Evolutionary conservation across 2,113 vertebrate genomes (phyloP).

Genomic region (Megaleporinus macrocephalus): DNA sequence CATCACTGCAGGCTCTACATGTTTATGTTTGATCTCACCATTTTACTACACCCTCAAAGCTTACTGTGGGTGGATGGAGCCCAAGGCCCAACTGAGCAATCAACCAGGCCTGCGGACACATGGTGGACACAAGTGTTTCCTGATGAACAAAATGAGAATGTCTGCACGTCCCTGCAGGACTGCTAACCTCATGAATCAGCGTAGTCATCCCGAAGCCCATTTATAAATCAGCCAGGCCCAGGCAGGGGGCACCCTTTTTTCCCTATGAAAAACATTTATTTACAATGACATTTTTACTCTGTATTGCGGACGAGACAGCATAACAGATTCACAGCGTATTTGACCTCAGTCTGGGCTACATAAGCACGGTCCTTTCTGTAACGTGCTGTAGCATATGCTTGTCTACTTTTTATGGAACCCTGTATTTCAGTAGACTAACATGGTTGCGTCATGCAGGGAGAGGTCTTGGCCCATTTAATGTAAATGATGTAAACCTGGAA

Average conservation of each 20-base stretch:
- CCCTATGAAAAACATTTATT: slow-evolving; percentile 55
- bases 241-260: slow-evolving; percentile 70
- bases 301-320: slow-evolving; percentile 37
- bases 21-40: slow-evolving; percentile 39
- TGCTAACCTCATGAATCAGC: slow-evolving; percentile 35
- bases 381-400: slow-evolving; percentile 26
- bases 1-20: slow-evolving; percentile 37
- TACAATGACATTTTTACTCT: slow-evolving; percentile 51
- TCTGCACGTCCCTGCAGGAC: slow-evolving; percentile 36
- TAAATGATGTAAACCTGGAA: slow-evolving; percentile 23
- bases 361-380: slow-evolving; percentile 51
- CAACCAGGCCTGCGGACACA: slow-evolving; percentile 45
- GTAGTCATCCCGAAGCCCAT: slow-evolving; percentile 33
- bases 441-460: background rate
- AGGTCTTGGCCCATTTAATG: slow-evolving; percentile 27
- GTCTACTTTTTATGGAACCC: slow-evolving; percentile 7
- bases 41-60: slow-evolving; percentile 44
- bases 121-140: slow-evolving; percentile 67
- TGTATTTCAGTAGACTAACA: slow-evolving; percentile 6
- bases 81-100: slow-evolving; percentile 50
- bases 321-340: slow-evolving; percentile 60
- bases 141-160: slow-evolving; percentile 56
- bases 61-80: slow-evolving; percentile 20
- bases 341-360: slow-evolving; percentile 54
- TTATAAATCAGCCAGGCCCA: slow-evolving; percentile 72